These are phyloP conservation scores for Holothuria scabra DNA, from an alignment of 53 echinoderm and acorn worm genomes.

Conservation along the genomic window DNA sequence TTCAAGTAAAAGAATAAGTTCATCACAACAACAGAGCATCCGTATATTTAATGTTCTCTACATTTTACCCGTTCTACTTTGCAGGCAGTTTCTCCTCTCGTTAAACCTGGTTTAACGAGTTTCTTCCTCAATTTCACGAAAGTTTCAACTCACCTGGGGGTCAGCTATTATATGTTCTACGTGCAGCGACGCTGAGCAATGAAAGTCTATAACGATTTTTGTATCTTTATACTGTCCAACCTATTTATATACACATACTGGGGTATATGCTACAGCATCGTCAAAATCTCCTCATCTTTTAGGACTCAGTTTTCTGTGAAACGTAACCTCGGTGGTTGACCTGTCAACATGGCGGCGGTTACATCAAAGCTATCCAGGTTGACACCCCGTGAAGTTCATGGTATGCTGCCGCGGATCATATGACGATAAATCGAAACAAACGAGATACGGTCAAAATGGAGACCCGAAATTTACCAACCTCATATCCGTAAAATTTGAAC, in stretches of 20 bases:
- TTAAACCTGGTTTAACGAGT: slow-evolving; percentile 23
- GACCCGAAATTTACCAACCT: slow-evolving; percentile 4
- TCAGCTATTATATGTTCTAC: slow-evolving; percentile 32
- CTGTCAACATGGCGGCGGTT: slow-evolving; percentile 38
- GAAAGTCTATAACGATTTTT: slow-evolving; percentile 6
- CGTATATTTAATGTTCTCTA: no score
- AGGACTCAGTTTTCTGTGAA: slow-evolving; percentile 2
- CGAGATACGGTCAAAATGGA: slow-evolving; percentile 37
- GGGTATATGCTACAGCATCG: slow-evolving; percentile 5
- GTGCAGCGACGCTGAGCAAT: slow-evolving; percentile 21
- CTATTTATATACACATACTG: no score
- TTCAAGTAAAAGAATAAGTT: no score
- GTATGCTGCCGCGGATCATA: slow-evolving; percentile 42
- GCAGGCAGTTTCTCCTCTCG: no score
- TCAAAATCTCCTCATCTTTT: slow-evolving; percentile 2
- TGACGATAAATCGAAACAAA: slow-evolving; percentile 46
- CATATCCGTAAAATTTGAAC: slow-evolving; percentile 22
- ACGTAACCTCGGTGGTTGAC: slow-evolving; percentile 45
- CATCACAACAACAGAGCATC: no score
- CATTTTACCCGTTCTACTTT: no score
- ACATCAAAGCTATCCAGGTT: slow-evolving; percentile 35
- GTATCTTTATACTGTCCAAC: no score
- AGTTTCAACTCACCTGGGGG: slow-evolving; percentile 34
- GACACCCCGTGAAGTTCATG: slow-evolving; percentile 41
- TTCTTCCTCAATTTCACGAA: slow-evolving; percentile 27